phyloP scores from a whole-genome alignment of 2,797 vertebrate species.

The Lutjanus argentimaculatus region DNA sequence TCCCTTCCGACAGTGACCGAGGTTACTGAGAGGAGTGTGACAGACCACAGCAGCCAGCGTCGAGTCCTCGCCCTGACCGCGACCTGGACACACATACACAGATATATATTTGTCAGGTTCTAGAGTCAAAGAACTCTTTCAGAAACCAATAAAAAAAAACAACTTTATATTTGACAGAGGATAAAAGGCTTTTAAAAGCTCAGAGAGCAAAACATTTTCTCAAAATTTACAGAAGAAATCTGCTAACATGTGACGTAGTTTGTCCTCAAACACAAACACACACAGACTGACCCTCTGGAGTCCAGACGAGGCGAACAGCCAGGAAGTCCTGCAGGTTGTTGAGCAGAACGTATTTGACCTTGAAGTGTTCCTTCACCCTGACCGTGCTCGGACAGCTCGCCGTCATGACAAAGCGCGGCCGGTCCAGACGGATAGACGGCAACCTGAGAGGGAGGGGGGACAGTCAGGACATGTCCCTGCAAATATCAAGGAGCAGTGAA shows the following conservation, averaged over 20 bases:
- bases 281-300: slow-evolving; percentile 87
- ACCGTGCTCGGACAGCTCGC: slow-evolving; percentile 92
- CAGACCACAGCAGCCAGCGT: slow-evolving; percentile 90
- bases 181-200: no score
- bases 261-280: neutral
- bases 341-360: slow-evolving; percentile 93
- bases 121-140: no score
- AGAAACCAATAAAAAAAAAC: no score
- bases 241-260: no score
- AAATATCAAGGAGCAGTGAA: neutral
- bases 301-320: slow-evolving; percentile 94
- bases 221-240: no score
- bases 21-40: slow-evolving; percentile 92
- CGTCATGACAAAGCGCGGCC: slow-evolving; percentile 92
- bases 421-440: slow-evolving; percentile 92
- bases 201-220: no score
- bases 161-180: no score
- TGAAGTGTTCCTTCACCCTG: slow-evolving; percentile 89
- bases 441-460: slow-evolving; percentile 72
- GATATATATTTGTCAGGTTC: neutral
- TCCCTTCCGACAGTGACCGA: slow-evolving; percentile 93
- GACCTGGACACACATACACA: slow-evolving; percentile 78
- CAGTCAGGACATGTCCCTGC: neutral
- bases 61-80: slow-evolving; percentile 86
- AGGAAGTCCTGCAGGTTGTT: slow-evolving; percentile 97